These are phyloP conservation scores for Synanthedon tipuliformis DNA, from an alignment of 2,888 invertebrate species.

Conservation along the genomic window DNA sequence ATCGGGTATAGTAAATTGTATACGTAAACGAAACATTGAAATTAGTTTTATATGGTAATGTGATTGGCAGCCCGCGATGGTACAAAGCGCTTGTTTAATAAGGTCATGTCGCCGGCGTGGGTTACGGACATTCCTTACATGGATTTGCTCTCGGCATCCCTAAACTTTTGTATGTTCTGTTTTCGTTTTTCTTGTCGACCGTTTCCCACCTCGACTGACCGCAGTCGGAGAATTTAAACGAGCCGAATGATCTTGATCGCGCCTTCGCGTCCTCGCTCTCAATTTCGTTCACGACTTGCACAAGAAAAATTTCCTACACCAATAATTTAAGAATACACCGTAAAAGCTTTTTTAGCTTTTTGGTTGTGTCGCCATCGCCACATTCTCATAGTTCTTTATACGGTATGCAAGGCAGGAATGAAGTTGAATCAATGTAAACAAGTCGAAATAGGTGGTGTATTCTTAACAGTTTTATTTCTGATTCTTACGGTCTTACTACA, in stretches of 20 bases:
- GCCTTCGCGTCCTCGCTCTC: slow-evolving; percentile 25
- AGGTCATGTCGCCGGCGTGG: slow-evolving; percentile 44
- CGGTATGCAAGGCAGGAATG: too few relatives aligned
- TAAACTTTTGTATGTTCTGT: slow-evolving; percentile 42
- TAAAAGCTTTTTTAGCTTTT: slow-evolving; percentile 3
- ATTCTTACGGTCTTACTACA: too few relatives aligned
- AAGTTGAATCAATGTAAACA: too few relatives aligned
- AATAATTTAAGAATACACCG: slow-evolving; percentile 24
- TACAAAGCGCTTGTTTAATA: slow-evolving; percentile 50
- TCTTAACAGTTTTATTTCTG: too few relatives aligned
- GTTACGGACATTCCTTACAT: slow-evolving; percentile 54
- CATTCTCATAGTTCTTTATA: slow-evolving; percentile 10
- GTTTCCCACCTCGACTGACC: slow-evolving; percentile 52
- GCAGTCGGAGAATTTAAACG: slow-evolving; percentile 49
- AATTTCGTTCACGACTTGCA: slow-evolving; percentile 28
- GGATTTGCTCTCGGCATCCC: slow-evolving; percentile 42
- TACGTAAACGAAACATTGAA: not conserved
- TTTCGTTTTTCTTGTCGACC: slow-evolving; percentile 42
- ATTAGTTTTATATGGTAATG: slow-evolving; percentile 49
- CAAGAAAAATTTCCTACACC: slow-evolving; percentile 29
- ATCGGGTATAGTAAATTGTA: not conserved
- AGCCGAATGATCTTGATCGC: slow-evolving; percentile 41
- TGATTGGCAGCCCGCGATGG: slow-evolving; percentile 26
- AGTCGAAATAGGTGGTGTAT: too few relatives aligned
- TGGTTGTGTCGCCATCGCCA: slow-evolving; percentile 11